Conservation (phyloP, 2,797 vertebrate genomes). For the Pteronotus mesoamericanus region DNA sequence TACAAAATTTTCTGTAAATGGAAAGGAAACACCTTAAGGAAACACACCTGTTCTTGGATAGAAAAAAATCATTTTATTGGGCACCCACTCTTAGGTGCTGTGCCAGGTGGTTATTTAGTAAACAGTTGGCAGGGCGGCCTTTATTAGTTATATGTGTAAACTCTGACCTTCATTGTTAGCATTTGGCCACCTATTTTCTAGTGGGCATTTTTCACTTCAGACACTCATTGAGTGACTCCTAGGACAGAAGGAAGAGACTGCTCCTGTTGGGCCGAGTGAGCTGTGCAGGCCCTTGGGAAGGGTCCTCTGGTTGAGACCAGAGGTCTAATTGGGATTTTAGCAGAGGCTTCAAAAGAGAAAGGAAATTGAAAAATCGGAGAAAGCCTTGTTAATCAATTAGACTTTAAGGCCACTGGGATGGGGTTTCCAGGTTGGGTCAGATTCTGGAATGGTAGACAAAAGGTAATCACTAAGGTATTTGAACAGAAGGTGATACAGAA, state of each 20-base stretch:
- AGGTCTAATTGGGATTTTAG: background rate
- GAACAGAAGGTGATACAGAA: background rate
- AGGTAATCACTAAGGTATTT: background rate
- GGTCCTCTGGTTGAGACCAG: background rate
- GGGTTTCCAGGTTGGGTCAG: background rate
- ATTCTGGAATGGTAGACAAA: background rate
- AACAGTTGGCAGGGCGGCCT: background rate
- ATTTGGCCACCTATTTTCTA: background rate
- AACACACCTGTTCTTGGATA: background rate
- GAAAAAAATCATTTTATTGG: background rate
- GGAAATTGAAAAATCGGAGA: background rate
- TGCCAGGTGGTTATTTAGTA: background rate
- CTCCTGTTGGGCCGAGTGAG: background rate
- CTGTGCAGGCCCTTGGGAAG: background rate
- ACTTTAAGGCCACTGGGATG: background rate
- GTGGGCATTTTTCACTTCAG: too few relatives aligned
- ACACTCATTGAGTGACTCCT: background rate
- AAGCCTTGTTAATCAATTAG: background rate
- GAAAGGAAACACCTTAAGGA: background rate
- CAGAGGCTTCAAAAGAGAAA: background rate
- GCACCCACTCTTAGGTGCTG: too few relatives aligned
- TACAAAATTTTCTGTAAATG: background rate
- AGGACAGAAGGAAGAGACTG: background rate
- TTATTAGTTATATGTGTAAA: background rate
- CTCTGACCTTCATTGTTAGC: background rate